Conservation (phyloP, 2,113 vertebrate genomes). For the Campylomormyrus tamandua region DNA sequence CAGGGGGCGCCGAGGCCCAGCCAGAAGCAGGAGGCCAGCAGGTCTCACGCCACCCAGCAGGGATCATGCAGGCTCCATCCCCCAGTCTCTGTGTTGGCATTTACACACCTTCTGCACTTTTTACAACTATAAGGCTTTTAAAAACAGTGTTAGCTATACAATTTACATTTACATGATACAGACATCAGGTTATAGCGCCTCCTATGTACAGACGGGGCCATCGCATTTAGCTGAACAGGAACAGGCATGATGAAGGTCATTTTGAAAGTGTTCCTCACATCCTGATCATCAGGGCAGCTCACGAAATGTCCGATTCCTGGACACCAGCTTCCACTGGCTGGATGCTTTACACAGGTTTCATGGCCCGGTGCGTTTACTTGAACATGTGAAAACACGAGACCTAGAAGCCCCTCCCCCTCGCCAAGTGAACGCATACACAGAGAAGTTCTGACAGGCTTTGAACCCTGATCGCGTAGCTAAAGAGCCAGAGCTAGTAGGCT, state of each 20-base stretch:
- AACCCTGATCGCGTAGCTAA: neutral
- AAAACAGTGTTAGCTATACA: constrained; percentile 69
- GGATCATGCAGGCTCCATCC: constrained; percentile 44
- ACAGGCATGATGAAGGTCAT: constrained; percentile 51
- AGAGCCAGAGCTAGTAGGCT: constrained; percentile 13
- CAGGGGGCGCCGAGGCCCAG: neutral
- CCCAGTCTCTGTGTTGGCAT: constrained; percentile 57
- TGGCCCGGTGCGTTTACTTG: constrained; percentile 28
- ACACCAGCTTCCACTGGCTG: constrained; percentile 34
- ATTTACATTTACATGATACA: constrained; percentile 55
- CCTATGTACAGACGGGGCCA: constrained; percentile 59
- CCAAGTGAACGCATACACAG: constrained; percentile 14
- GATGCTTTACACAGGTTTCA: constrained; percentile 31
- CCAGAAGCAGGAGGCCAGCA: neutral
- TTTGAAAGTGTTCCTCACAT: constrained; percentile 48
- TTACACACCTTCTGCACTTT: constrained; percentile 60
- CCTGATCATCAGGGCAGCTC: neutral
- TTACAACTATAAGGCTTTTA: constrained; percentile 66
- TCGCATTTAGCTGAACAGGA: constrained; percentile 46
- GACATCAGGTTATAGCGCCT: constrained; percentile 43
- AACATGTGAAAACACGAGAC: constrained; percentile 27
- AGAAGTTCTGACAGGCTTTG: neutral
- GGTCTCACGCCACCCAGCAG: neutral
- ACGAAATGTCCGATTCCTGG: constrained; percentile 8
- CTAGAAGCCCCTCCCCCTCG: constrained; percentile 17